Percentiles rank a stretch among this genome's conserved stretches.
These are phyloP conservation scores for Pseudomugil tenellus DNA, from an alignment of 2,797 vertebrate genomes.

Conservation along the genomic window DNA sequence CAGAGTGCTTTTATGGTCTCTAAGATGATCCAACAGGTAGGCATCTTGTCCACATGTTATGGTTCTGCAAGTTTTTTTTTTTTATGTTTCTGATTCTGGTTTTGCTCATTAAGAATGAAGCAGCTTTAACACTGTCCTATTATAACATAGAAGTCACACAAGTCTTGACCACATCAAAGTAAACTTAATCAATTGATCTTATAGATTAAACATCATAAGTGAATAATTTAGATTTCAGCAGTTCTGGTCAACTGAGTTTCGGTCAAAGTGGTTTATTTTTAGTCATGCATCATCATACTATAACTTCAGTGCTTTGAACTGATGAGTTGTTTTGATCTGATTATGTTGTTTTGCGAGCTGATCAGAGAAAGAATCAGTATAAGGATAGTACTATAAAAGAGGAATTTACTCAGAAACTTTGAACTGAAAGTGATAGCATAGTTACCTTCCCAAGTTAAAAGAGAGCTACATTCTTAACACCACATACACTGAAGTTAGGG, in stretches of 20 bases:
- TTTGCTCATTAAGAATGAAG: neutral
- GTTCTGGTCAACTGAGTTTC: neutral
- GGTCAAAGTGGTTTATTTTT: too few relatives aligned
- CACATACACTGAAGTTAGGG: neutral
- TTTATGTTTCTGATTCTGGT: neutral
- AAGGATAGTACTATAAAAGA: neutral
- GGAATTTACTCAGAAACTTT: neutral
- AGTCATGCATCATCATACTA: neutral
- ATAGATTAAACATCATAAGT: neutral
- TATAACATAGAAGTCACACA: neutral
- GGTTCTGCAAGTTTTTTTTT: too few relatives aligned
- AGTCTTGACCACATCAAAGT: neutral
- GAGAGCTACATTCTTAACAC: neutral
- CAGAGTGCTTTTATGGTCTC: slow-evolving; percentile 93
- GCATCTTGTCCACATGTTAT: neutral
- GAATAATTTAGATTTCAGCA: neutral
- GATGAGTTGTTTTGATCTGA: neutral
- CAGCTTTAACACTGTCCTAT: neutral
- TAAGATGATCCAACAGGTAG: slow-evolving; percentile 94
- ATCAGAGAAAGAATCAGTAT: neutral
- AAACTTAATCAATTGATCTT: neutral
- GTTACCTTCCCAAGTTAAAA: neutral
- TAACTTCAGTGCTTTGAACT: neutral
- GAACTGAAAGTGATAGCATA: neutral
- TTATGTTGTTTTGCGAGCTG: neutral